A percentile compares a stretch with the other conserved stretches of the same genome.
phyloP scores from a whole-genome alignment of 2,888 invertebrate species.

The Eupelmus urozonus region DNA sequence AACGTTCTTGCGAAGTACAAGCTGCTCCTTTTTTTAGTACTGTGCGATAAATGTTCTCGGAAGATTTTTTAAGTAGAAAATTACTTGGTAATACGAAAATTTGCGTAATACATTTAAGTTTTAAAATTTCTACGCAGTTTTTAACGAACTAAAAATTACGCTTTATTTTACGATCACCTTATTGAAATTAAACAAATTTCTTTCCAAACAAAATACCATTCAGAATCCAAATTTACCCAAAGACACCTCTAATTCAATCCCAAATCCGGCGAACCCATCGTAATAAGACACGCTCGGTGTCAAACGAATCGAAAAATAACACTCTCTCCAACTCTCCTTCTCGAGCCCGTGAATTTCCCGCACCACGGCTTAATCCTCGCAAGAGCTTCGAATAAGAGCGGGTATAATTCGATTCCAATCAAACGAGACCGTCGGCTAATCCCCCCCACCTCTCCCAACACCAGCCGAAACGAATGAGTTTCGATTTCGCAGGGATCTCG shows the following conservation, averaged over 20 bases:
- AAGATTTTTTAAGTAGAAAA: conserved; percentile 11
- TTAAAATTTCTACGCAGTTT: background rate
- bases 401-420: conserved; percentile 46
- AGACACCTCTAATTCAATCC: no score
- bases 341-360: no score
- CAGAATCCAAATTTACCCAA: no score
- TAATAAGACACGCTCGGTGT: no score
- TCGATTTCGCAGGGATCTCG: conserved; percentile 8
- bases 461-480: conserved; percentile 31
- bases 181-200: no score
- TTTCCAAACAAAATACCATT: no score
- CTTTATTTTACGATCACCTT: no score
- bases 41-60: conserved; percentile 1
- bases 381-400: conserved; percentile 17
- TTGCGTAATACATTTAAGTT: background rate
- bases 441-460: no score
- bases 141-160: no score
- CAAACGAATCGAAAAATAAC: background rate
- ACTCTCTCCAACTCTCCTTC: background rate
- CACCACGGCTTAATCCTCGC: conserved; percentile 13
- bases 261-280: no score
- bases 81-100: background rate
- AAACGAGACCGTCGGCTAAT: conserved; percentile 33
- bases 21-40: conserved; percentile 16
- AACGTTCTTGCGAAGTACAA: conserved; percentile 19